These are phyloP conservation scores for Tenebrosternarchus preto DNA, from an alignment of 2,113 vertebrate species.

Conservation along the genomic window DNA sequence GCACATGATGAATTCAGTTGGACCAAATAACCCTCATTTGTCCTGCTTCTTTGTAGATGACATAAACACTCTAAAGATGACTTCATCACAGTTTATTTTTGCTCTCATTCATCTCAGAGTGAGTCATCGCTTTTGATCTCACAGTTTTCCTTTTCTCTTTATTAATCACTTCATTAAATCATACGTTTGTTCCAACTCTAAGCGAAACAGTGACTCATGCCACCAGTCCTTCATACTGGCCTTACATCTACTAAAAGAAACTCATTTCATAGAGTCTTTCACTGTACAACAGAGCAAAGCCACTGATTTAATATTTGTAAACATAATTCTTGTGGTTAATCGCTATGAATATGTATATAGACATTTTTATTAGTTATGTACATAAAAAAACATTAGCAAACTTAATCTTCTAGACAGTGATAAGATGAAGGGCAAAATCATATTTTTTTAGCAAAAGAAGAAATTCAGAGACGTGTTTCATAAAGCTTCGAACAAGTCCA, in stretches of 20 bases:
- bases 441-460: neutral
- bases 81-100: constrained; percentile 64
- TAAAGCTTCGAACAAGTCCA: neutral
- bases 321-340: no score
- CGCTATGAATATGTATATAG: no score
- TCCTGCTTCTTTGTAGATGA: constrained; percentile 55
- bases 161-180: constrained; percentile 42
- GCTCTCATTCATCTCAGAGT: constrained; percentile 58
- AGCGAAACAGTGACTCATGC: constrained; percentile 18
- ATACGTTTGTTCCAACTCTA: constrained; percentile 1
- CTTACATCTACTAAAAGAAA: constrained; percentile 18
- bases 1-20: constrained; percentile 11
- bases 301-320: no score
- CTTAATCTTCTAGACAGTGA: neutral
- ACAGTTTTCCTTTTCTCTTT: constrained; percentile 22
- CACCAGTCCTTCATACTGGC: neutral
- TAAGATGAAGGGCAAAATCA: neutral
- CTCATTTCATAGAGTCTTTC: neutral
- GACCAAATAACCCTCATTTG: neutral
- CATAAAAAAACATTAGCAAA: neutral
- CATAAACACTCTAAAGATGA: constrained; percentile 54
- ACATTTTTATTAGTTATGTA: neutral
- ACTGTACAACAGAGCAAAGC: neutral
- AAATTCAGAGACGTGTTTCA: neutral
- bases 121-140: constrained; percentile 59